Conservation (phyloP, 2,888 invertebrate species). For the Ryuthela nishihirai region DNA sequence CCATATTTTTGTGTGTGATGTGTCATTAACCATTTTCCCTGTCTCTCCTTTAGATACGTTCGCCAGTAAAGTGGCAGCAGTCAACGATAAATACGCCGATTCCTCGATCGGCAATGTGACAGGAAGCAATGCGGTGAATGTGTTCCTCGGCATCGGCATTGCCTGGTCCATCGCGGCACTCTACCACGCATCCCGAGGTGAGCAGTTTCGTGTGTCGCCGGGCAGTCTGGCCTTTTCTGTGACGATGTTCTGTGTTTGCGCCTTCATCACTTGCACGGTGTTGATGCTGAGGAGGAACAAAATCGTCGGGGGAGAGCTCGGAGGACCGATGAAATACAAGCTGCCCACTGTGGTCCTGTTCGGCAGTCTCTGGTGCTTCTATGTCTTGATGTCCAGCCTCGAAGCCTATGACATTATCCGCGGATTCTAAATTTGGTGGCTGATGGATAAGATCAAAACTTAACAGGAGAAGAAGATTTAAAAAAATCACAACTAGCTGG, state of each 20-base stretch:
- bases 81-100: slow-evolving; percentile 96
- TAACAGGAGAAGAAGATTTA: no score
- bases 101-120: slow-evolving; percentile 95
- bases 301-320: slow-evolving; percentile 78
- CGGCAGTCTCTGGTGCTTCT: slow-evolving; percentile 83
- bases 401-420: slow-evolving; percentile 88
- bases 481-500: no score
- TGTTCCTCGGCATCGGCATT: slow-evolving; percentile 97
- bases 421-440: slow-evolving; percentile 83
- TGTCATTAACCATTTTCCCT: no score
- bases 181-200: slow-evolving; percentile 60
- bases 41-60: slow-evolving; percentile 80
- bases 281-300: slow-evolving; percentile 73
- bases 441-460: no score
- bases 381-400: slow-evolving; percentile 84
- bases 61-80: slow-evolving; percentile 97
- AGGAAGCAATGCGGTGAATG: slow-evolving; percentile 98
- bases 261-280: slow-evolving; percentile 72
- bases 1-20: no score
- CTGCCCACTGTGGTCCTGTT: slow-evolving; percentile 72
- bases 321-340: slow-evolving; percentile 76
- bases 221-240: slow-evolving; percentile 94
- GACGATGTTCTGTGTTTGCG: slow-evolving; percentile 90
- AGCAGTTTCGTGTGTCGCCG: slow-evolving; percentile 48
- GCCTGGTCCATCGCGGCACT: slow-evolving; percentile 98